Base-by-base conservation (phyloP, 2,888 invertebrate genomes). In the Lepas anatifera region DNA sequence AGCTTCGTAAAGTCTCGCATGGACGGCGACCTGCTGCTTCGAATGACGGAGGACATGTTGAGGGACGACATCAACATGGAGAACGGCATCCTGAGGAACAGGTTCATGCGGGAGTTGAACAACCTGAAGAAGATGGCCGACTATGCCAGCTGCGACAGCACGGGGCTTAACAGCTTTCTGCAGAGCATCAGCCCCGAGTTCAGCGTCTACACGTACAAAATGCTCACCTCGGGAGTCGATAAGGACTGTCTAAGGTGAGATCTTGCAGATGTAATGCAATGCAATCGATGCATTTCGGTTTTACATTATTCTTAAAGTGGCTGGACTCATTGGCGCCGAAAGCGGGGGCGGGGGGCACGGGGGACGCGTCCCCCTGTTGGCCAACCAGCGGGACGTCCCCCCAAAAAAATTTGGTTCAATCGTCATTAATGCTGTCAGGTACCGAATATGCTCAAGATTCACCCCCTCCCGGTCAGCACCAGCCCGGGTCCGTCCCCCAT, bases 211-310 rank as follows among this genome's bases (percentile, higher is more conserved):
- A 96, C 98, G 0, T 99, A 99, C 81, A 88, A 90, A 69, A 92
- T 99, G 91, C 82, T 99, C 69, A 92, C 95, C 78, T 91, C 94
- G 37, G 98, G 98, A 25, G 92, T 98, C 46, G 96, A 97, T 80
- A 90, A 89, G 78, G 90, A 90, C 75, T 89, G 91, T 16, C 85
- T 99, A 72, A 86, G 90, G 73, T 75, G 39, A 48, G n/a, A n/a
- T n/a, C n/a, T n/a, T n/a, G n/a, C n/a, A n/a, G n/a, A n/a, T n/a
- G n/a, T n/a, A n/a, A n/a, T n/a, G n/a, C n/a, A n/a, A n/a, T n/a
- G n/a, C n/a, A n/a, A n/a, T n/a, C n/a, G n/a, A n/a, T n/a, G n/a
- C n/a, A n/a, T n/a, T n/a, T n/a, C n/a, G n/a, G n/a, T n/a, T n/a
- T n/a, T n/a, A n/a, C n/a, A n/a, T n/a, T n/a, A n/a, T n/a, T n/a